These are phyloP conservation scores for Calycopis cecrops DNA, from an alignment of 1,140 invertebrate species.

Conservation along the genomic window DNA sequence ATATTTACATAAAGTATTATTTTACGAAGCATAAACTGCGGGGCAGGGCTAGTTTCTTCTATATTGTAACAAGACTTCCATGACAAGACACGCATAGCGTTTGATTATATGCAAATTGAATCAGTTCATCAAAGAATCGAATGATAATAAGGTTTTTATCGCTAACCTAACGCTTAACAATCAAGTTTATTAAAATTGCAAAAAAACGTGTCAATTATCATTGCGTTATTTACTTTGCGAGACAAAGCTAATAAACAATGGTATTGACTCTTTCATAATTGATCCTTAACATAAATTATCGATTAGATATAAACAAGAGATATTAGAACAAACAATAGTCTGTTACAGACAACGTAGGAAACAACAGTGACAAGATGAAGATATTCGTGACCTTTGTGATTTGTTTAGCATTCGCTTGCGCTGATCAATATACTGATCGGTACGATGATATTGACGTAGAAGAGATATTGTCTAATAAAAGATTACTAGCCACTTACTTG, in stretches of 20 bases:
- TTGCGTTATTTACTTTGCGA: not conserved
- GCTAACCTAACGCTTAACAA: not conserved
- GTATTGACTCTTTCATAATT: not conserved
- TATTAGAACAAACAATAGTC: not conserved
- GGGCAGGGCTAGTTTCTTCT: too few species aligned
- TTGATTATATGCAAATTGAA: too few species aligned
- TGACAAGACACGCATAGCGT: not conserved
- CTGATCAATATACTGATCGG: slow-evolving; percentile 79
- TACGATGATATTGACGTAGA: slow-evolving; percentile 85
- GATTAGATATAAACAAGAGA: slow-evolving; percentile 3
- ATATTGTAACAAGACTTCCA: not conserved
- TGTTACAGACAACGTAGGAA: not conserved
- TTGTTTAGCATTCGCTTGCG: slow-evolving; percentile 37
- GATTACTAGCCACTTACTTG: slow-evolving; percentile 80
- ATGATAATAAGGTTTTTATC: not conserved
- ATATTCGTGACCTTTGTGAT: slow-evolving; percentile 18
- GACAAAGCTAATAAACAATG: not conserved
- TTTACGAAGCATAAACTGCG: too few species aligned
- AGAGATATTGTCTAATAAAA: slow-evolving; percentile 79
- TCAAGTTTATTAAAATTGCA: not conserved
- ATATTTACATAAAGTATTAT: too few species aligned
- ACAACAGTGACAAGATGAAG: slow-evolving; percentile 1
- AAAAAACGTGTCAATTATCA: not conserved
- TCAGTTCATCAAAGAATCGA: not conserved
- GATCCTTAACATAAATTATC: not conserved